These are phyloP conservation scores for Anas bahamensis DNA, from an alignment of 2,797 vertebrate genomes.

Conservation along the genomic window DNA sequence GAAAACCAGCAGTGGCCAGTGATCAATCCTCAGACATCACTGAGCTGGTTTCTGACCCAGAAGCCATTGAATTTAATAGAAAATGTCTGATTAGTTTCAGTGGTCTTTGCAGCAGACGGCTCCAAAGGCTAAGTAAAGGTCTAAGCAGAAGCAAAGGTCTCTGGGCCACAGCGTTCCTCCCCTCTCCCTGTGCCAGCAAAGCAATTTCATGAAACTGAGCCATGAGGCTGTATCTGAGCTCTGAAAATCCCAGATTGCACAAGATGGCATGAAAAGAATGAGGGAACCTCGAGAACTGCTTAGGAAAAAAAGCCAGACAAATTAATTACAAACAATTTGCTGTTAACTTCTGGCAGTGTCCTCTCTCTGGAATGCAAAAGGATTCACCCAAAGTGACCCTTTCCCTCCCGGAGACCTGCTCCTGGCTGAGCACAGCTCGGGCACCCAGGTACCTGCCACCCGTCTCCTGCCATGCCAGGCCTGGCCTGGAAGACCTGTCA, in stretches of 20 bases:
- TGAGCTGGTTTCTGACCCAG: conserved; percentile 3
- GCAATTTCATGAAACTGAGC: conserved; percentile 8
- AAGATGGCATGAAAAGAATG: conserved; percentile 40
- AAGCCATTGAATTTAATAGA: not conserved
- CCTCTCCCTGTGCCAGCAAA: conserved; percentile 18
- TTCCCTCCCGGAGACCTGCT: not conserved
- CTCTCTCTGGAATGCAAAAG: not conserved
- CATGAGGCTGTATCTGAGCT: not conserved
- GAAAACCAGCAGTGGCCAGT: not conserved
- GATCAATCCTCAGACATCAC: not conserved
- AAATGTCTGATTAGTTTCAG: not conserved
- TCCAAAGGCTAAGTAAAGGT: not conserved
- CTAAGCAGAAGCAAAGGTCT: not conserved
- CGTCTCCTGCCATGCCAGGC: not conserved
- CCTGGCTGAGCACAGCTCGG: not conserved
- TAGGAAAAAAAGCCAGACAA: not conserved
- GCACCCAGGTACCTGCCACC: not conserved
- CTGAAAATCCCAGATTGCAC: conserved; percentile 30
- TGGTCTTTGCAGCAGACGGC: not conserved
- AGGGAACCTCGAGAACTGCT: not conserved
- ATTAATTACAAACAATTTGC: conserved; percentile 14
- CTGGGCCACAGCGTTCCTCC: not conserved
- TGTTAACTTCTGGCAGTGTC: conserved; percentile 12
- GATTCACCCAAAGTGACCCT: not conserved
- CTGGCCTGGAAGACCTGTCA: not conserved